These are phyloP conservation scores for Sinocyclocheilus anshuiensis DNA, from an alignment of 2,113 vertebrate genomes.

Conservation along the genomic window DNA sequence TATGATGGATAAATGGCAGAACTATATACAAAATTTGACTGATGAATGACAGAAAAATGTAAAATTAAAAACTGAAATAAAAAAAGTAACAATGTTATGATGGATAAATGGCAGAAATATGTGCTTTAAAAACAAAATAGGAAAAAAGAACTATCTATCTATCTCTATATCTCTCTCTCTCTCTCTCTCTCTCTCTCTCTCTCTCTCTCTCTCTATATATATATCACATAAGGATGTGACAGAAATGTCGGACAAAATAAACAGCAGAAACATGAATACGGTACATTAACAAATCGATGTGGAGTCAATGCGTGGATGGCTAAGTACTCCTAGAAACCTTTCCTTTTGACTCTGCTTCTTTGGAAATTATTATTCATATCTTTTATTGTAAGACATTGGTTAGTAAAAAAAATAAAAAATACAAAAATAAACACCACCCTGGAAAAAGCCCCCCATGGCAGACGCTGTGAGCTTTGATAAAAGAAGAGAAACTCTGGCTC, in stretches of 20 bases:
- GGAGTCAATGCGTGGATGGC: neutral
- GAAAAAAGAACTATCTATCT: too few relatives aligned
- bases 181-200: too few relatives aligned
- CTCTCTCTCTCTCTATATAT: too few relatives aligned
- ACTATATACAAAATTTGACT: too few relatives aligned
- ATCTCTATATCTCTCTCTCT: too few relatives aligned
- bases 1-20: too few relatives aligned
- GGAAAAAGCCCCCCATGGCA: neutral
- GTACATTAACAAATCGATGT: conserved; percentile 26
- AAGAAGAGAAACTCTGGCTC: conserved; percentile 36
- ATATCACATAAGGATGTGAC: neutral
- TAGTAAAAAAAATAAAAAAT: neutral
- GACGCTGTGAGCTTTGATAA: conserved; percentile 37
- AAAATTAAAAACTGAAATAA: too few relatives aligned
- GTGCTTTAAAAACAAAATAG: too few relatives aligned
- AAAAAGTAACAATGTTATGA: too few relatives aligned
- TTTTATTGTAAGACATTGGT: conserved; percentile 2
- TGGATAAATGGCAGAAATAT: too few relatives aligned
- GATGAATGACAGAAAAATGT: too few relatives aligned
- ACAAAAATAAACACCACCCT: conserved; percentile 1
- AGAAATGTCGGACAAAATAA: conserved; percentile 14
- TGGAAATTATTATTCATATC: conserved; percentile 28
- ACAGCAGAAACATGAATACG: neutral
- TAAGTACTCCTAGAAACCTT: neutral
- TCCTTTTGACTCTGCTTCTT: conserved; percentile 22